Conservation (phyloP, 2,113 vertebrate genomes). For the Corvus moneduloides region DNA sequence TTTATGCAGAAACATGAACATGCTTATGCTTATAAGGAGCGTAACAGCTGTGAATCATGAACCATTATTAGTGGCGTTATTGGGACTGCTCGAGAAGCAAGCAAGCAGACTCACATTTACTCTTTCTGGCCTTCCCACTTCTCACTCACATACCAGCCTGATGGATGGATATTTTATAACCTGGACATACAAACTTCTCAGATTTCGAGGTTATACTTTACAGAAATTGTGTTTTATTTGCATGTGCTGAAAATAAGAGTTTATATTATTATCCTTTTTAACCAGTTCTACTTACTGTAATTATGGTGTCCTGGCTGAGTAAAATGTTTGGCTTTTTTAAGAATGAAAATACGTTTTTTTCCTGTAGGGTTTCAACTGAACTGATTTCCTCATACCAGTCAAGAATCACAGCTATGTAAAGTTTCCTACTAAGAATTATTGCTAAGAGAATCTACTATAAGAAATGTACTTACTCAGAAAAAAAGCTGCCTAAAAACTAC, state of each 20-base stretch:
- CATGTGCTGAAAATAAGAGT: neutral
- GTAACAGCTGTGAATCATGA: neutral
- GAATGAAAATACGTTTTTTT: neutral
- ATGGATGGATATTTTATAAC: neutral
- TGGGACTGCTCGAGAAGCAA: neutral
- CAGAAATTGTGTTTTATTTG: neutral
- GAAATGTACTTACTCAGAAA: neutral
- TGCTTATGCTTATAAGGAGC: neutral
- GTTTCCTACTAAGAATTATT: neutral
- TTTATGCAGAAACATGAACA: neutral
- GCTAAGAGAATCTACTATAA: constrained; percentile 5
- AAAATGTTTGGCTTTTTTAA: neutral
- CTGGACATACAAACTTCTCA: neutral
- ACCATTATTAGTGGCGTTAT: neutral
- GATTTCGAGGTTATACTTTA: neutral
- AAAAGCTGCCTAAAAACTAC: neutral
- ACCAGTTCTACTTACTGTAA: neutral
- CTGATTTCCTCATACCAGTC: neutral
- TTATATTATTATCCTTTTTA: neutral
- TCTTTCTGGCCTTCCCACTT: neutral
- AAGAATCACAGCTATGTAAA: neutral
- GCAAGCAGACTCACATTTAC: neutral
- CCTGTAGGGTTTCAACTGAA: neutral
- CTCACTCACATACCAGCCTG: neutral
- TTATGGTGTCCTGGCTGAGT: neutral